Base-by-base conservation (phyloP, 1,140 invertebrate species). In the Drosophila ananassae region DNA sequence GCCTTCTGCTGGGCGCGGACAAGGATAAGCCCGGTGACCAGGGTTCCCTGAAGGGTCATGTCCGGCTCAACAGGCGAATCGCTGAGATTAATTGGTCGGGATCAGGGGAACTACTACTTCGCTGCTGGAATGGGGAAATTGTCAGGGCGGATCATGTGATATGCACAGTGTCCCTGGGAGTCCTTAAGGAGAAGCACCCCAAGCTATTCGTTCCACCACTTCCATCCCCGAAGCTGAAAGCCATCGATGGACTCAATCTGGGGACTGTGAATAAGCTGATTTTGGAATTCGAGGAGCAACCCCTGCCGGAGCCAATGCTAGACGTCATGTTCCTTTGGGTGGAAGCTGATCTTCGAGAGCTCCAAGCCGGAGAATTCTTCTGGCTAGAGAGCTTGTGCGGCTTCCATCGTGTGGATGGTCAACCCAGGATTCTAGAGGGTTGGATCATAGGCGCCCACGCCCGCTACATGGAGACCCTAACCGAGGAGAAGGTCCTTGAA, bases 251-350 rank as follows among this genome's bases (percentile, higher is more conserved):
- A 7, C 90, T 97, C 2, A 94, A 94, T 17, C 93, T 96, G 67
- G 96, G 95, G 30, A 94, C 94, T 0, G 93, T 97, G 1, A 94
- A 96, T 79, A 97, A 97, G 92, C 94, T 98, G 51, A 96, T 95
- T 71, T 73, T 96, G n/a, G 93, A 95, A 83, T 96, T 96, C 75
- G 89, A 93, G 3, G 84, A 93, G 51, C 92, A 92, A 34, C 96
- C 95, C 93, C 94, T 95, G 94, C 93, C 94, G 2, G 84, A 93
- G 48, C 82, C 91, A 37, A 73, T 68, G 9, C 67, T 72, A 47
- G 92, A 90, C 50, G 92, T 92, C 57, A 91, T 83, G 55, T 92
- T 94, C 17, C 71, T 95, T 6, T 95, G 94, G 94, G 80, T 83
- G 1, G 90, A 93, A 54, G 79, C 92, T 12, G 93, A 94, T 71